phyloP scores from a whole-genome alignment of 2,888 invertebrate genomes.

The Cloeon dipterum region DNA sequence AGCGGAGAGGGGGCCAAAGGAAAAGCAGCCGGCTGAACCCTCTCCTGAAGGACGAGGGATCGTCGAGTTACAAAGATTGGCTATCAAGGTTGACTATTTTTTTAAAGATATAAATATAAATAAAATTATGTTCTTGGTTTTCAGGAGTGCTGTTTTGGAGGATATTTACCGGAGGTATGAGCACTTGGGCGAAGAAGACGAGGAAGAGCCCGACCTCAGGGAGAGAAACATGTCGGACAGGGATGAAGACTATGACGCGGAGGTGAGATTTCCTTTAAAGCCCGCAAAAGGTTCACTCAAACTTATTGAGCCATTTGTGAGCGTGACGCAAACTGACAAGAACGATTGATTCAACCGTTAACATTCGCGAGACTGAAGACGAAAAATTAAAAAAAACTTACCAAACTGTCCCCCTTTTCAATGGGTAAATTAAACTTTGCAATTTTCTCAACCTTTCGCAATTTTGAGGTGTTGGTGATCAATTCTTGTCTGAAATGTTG shows the following conservation, averaged over 20 bases:
- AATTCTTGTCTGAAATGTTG: too few relatives aligned
- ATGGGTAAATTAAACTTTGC: too few relatives aligned
- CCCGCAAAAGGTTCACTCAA: too few relatives aligned
- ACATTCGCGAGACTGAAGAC: too few relatives aligned
- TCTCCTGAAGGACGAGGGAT: slow-evolving; percentile 42
- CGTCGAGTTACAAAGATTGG: slow-evolving; percentile 50
- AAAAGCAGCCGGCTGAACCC: slow-evolving; percentile 12
- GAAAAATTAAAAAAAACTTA: too few relatives aligned
- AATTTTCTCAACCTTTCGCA: too few relatives aligned
- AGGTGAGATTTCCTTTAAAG: not conserved
- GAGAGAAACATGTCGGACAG: not conserved
- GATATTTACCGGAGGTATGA: slow-evolving; percentile 42
- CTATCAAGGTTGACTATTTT: slow-evolving; percentile 43
- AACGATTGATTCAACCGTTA: too few relatives aligned
- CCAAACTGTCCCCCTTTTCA: too few relatives aligned
- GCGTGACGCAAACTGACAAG: too few relatives aligned
- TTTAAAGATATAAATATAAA: too few relatives aligned
- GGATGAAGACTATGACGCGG: not conserved
- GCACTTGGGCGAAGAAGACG: slow-evolving; percentile 8
- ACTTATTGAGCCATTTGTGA: too few relatives aligned
- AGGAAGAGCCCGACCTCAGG: not conserved
- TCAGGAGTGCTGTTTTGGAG: slow-evolving; percentile 44
- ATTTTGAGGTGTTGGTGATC: too few relatives aligned
- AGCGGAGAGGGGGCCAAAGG: not conserved
- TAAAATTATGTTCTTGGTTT: slow-evolving; percentile 4